phyloP scores from a whole-genome alignment of 2,113 vertebrate genomes.

The Barbus barbus region DNA sequence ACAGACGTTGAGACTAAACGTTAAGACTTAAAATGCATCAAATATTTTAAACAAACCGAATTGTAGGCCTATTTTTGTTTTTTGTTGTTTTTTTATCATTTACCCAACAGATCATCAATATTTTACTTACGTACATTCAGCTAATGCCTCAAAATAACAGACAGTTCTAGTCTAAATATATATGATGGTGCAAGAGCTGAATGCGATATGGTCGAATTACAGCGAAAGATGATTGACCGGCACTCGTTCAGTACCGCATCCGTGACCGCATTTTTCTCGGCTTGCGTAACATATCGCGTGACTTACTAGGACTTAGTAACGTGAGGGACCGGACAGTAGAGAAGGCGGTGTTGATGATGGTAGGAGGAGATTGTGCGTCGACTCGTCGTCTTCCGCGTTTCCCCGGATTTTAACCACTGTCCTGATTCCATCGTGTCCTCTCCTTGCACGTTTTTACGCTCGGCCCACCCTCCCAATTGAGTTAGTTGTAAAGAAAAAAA shows the following conservation, averaged over 20 bases:
- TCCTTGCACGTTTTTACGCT: constrained; percentile 47
- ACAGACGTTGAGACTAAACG: no score
- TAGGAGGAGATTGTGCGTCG: constrained; percentile 61
- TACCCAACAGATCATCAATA: neutral
- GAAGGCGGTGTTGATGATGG: constrained; percentile 42
- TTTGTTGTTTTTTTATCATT: neutral
- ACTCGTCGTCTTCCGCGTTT: constrained; percentile 64
- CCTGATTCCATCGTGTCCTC: constrained; percentile 44
- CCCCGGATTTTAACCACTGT: constrained; percentile 49
- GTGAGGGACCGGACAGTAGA: constrained; percentile 32
- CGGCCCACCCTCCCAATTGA: neutral
- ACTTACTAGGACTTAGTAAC: constrained; percentile 44
- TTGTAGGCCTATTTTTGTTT: neutral
- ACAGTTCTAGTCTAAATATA: neutral
- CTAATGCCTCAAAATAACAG: no score
- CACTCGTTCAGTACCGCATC: neutral
- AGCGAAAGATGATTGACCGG: neutral
- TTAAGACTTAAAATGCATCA: no score
- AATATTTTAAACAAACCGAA: neutral
- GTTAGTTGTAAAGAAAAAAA: constrained; percentile 27
- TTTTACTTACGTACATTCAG: neutral
- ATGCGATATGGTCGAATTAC: neutral
- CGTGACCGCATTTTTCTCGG: constrained; percentile 49
- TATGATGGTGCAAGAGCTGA: neutral
- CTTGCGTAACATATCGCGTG: constrained; percentile 58